Evolutionary conservation across 2,113 vertebrate species (phyloP).

Genomic region (Syrrhaptes paradoxus): DNA sequence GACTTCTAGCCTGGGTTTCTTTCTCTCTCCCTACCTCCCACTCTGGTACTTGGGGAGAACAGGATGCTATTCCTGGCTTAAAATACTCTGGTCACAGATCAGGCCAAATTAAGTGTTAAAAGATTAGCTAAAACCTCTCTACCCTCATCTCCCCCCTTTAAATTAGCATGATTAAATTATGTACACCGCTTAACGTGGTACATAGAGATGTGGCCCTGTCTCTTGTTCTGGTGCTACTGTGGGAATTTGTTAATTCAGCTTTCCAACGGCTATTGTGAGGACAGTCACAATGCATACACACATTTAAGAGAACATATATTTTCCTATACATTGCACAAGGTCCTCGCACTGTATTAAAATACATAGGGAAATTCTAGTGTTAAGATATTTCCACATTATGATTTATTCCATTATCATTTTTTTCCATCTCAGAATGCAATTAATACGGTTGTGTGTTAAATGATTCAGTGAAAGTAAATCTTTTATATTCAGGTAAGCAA

Average conservation of each 20-base stretch:
- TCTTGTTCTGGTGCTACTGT: not conserved
- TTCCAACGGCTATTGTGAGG: slow-evolving; percentile 54
- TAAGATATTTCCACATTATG: slow-evolving; percentile 32
- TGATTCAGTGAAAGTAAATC: slow-evolving; percentile 96
- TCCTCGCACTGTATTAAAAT: slow-evolving; percentile 36
- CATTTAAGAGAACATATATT: slow-evolving; percentile 41
- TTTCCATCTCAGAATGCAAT: slow-evolving; percentile 87
- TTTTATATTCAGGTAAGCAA: slow-evolving; percentile 97
- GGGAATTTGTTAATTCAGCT: slow-evolving; percentile 62
- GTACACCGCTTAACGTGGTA: not conserved
- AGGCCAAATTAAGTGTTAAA: slow-evolving; percentile 56
- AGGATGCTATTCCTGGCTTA: not conserved
- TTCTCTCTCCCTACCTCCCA: not conserved
- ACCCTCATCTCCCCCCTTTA: not conserved
- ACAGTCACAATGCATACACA: slow-evolving; percentile 19
- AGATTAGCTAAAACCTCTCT: slow-evolving; percentile 30
- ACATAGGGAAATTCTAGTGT: slow-evolving; percentile 42
- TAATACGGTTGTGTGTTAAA: slow-evolving; percentile 91
- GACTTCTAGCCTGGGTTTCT: not conserved
- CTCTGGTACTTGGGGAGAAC: not conserved
- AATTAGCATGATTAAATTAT: slow-evolving; percentile 52
- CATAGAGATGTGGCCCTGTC: slow-evolving; percentile 1
- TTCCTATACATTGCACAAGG: not conserved
- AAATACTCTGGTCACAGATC: slow-evolving; percentile 21
- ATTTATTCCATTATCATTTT: slow-evolving; percentile 68